phyloP scores from a whole-genome alignment of 2,888 invertebrate species.

The Abscondita cerata region DNA sequence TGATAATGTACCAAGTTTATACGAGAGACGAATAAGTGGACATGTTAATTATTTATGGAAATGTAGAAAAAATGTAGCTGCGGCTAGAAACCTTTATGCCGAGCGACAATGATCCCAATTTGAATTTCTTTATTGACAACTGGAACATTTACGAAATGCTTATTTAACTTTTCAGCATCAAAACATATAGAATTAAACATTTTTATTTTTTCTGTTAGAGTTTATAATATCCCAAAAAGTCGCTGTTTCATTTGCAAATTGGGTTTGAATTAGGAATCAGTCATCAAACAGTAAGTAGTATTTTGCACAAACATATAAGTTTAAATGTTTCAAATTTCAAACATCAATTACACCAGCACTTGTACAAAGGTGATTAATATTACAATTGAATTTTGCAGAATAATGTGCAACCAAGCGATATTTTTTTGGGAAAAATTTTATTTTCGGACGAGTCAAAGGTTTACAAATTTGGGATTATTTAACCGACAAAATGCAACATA shows the following conservation, averaged over 20 bases:
- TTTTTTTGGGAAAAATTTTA: neutral
- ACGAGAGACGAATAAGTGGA: neutral
- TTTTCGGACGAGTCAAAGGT: constrained; percentile 4
- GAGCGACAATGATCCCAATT: neutral
- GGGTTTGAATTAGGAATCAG: too few relatives aligned
- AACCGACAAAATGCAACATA: neutral
- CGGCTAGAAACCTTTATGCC: constrained; percentile 2
- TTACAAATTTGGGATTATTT: neutral
- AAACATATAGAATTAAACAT: too few relatives aligned
- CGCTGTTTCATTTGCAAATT: neutral
- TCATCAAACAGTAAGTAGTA: too few relatives aligned
- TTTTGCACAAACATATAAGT: too few relatives aligned
- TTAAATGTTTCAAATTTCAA: too few relatives aligned
- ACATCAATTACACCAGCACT: too few relatives aligned
- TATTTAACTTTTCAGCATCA: too few relatives aligned
- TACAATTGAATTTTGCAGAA: neutral
- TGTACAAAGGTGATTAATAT: neutral
- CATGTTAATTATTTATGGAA: neutral
- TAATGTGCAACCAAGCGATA: neutral
- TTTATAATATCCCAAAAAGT: too few relatives aligned
- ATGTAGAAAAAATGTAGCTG: neutral
- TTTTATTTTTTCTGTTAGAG: too few relatives aligned
- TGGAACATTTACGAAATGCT: too few relatives aligned
- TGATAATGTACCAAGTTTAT: neutral
- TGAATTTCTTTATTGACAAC: neutral